Percentiles rank a stretch among this genome's conserved stretches.
Conservation (phyloP, 1,140 invertebrate genomes). For the Carposina sasakii region DNA sequence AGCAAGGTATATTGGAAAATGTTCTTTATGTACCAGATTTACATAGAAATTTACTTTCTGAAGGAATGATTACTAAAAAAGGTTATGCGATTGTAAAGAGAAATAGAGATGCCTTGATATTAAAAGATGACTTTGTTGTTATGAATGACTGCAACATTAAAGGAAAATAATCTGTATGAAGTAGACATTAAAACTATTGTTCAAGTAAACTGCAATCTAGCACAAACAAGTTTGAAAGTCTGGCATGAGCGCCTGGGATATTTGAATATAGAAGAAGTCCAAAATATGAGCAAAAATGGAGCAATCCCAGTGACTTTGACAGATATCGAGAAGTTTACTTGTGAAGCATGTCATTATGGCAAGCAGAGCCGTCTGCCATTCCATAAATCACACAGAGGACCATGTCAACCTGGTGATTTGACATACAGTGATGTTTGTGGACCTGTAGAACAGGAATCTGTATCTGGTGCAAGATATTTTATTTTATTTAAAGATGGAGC, state of each 20-base stretch:
- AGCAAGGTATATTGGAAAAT: constrained; percentile 22
- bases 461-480: constrained; percentile 56
- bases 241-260: constrained; percentile 37
- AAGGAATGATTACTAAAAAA: constrained; percentile 32
- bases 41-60: constrained; percentile 35
- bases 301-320: constrained; percentile 1
- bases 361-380: constrained; percentile 40
- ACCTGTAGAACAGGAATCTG: constrained; percentile 43
- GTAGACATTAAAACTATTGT: constrained; percentile 21
- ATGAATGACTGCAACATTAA: constrained; percentile 17
- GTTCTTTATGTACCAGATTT: constrained; percentile 37
- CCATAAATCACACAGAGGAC: constrained; percentile 18
- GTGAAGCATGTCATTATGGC: constrained; percentile 47
- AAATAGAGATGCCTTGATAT: constrained; percentile 17
- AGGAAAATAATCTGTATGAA: constrained; percentile 26
- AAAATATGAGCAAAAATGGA: constrained; percentile 11
- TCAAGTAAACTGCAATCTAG: constrained; percentile 20
- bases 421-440: constrained; percentile 59
- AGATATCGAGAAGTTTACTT: constrained; percentile 42
- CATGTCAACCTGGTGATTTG: constrained; percentile 37
- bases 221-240: constrained; percentile 23
- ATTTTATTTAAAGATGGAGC: constrained; percentile 62
- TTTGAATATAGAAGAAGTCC: constrained; percentile 24
- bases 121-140: constrained; percentile 21
- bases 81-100: constrained; percentile 20